Evolutionary conservation across 2,113 vertebrate genomes (phyloP).

Genomic region (human): DNA sequence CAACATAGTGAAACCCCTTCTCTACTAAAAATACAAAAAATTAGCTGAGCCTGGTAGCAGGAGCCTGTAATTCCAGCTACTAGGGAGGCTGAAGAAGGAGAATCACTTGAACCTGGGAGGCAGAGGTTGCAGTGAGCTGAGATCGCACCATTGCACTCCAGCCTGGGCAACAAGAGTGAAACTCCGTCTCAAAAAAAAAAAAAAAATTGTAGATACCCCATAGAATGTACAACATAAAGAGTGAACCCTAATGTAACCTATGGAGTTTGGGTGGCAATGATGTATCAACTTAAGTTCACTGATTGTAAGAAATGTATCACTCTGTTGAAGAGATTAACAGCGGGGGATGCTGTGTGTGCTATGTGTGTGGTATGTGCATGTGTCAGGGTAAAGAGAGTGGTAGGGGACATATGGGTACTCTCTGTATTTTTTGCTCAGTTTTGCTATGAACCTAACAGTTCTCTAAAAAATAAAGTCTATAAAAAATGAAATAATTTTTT

Average conservation of each 20-base stretch:
- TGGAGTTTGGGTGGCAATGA: not conserved
- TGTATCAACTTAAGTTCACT: not conserved
- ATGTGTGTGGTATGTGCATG: not conserved
- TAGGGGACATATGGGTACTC: not conserved
- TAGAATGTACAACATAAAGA: not conserved
- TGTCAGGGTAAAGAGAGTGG: not conserved
- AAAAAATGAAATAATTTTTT: not conserved
- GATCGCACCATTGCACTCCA: too few species aligned
- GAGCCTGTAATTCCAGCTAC: too few species aligned
- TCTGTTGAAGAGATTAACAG: not conserved
- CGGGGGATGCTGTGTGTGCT: not conserved
- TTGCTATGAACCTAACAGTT: not conserved
- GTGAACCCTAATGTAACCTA: not conserved
- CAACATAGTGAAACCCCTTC: too few species aligned
- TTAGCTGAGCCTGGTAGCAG: too few species aligned
- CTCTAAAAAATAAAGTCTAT: not conserved
- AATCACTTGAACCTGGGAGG: too few species aligned
- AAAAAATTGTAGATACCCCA: too few species aligned
- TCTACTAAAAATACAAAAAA: too few species aligned
- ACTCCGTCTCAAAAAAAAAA: too few species aligned
- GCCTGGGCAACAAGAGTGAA: too few species aligned
- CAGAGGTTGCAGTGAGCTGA: too few species aligned
- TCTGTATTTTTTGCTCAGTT: not conserved
- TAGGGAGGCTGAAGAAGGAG: too few species aligned
- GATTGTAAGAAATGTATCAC: not conserved